phyloP scores from a whole-genome alignment of 2,113 vertebrate genomes.

The Vimba vimba region DNA sequence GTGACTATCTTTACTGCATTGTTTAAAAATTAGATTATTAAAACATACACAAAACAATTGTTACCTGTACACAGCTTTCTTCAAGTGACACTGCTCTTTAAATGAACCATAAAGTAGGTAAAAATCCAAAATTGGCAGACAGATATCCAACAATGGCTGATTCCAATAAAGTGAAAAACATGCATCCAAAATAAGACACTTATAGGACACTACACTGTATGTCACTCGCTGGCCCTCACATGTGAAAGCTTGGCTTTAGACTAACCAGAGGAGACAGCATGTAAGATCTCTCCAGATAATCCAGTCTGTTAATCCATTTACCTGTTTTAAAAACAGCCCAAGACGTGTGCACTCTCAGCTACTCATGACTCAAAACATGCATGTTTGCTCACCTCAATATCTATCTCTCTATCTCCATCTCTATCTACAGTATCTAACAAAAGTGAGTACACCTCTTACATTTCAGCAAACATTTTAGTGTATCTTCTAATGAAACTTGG shows the following conservation, averaged over 20 bases:
- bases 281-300: constrained; percentile 36
- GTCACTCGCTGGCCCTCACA: neutral
- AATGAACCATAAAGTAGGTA: neutral
- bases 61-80: neutral
- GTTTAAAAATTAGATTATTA: neutral
- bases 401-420: too few species aligned
- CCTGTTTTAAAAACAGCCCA: constrained; percentile 29
- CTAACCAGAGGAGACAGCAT: constrained; percentile 17
- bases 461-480: too few species aligned
- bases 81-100: neutral
- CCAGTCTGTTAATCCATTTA: constrained; percentile 44
- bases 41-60: neutral
- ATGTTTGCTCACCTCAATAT: neutral
- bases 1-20: neutral
- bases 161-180: neutral
- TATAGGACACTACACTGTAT: neutral
- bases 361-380: neutral
- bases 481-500: too few species aligned
- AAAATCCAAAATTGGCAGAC: neutral
- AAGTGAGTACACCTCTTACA: too few species aligned
- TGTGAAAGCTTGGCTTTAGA: neutral
- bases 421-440: too few species aligned
- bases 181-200: neutral
- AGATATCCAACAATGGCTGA: neutral
- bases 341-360: neutral